Evolutionary conservation across 2,797 vertebrate genomes (phyloP).

Genomic region (Pelochelys cantorii): DNA sequence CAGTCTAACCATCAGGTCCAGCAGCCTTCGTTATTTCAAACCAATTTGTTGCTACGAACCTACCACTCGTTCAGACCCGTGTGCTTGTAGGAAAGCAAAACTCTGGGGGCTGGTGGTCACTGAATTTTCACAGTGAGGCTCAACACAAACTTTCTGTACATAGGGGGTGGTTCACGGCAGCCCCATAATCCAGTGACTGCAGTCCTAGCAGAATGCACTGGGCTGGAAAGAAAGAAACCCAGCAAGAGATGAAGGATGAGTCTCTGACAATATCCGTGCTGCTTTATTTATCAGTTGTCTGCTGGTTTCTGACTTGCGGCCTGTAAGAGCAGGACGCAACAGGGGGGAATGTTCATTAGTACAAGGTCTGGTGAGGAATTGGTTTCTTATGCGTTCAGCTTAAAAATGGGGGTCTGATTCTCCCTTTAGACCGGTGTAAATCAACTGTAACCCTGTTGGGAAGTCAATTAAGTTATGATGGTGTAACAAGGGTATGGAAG

Average conservation of each 20-base stretch:
- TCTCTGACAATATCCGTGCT: neutral
- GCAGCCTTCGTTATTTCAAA: neutral
- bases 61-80: neutral
- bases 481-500: neutral
- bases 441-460: slow-evolving; percentile 22
- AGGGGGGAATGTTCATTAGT: neutral
- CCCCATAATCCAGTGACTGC: neutral
- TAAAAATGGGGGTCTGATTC: slow-evolving; percentile 32
- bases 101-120: neutral
- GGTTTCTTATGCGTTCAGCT: neutral
- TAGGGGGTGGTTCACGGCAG: neutral
- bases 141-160: neutral
- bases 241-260: neutral
- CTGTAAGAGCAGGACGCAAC: neutral
- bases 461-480: neutral
- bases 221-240: neutral
- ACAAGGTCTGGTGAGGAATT: neutral
- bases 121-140: neutral
- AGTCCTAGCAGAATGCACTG: fast-evolving
- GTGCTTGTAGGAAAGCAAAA: fast-evolving
- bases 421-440: slow-evolving; percentile 34
- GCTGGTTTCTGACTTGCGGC: neutral
- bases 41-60: neutral
- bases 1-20: neutral
- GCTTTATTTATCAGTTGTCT: neutral